Percentiles rank a stretch among this genome's conserved stretches.
phyloP scores from a whole-genome alignment of 2,113 vertebrate species.

The Poeciliopsis retropinna region DNA sequence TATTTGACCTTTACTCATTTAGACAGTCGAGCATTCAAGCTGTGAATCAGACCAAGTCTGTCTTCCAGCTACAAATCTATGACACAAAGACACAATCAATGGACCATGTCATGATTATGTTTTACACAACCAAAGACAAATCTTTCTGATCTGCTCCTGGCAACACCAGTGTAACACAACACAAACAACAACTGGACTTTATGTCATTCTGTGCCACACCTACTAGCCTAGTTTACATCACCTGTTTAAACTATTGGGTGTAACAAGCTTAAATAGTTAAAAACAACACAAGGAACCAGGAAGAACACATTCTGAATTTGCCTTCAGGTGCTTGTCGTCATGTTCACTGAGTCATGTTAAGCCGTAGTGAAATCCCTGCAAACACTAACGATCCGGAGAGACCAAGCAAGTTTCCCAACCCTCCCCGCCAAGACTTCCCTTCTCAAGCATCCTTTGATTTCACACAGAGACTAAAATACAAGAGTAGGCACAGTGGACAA shows the following conservation, averaged over 20 bases:
- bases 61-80: not conserved
- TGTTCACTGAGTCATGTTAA: not conserved
- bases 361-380: conserved; percentile 5
- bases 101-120: conserved; percentile 16
- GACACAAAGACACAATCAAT: not conserved
- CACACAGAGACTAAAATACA: conserved; percentile 75
- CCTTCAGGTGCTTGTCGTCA: not conserved
- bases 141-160: conserved; percentile 23
- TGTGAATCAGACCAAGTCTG: conserved; percentile 14
- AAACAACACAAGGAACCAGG: conserved; percentile 32
- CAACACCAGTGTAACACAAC: conserved; percentile 50
- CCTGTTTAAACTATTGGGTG: conserved; percentile 5
- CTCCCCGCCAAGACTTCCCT: conserved; percentile 48
- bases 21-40: not conserved
- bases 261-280: conserved; percentile 18
- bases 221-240: conserved; percentile 16
- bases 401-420: not conserved
- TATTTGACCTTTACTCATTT: conserved; percentile 30
- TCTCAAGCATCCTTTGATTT: conserved; percentile 72
- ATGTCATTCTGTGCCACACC: conserved; percentile 37
- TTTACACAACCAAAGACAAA: conserved; percentile 22
- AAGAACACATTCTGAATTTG: conserved; percentile 1
- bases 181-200: conserved; percentile 23
- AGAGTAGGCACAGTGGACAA: conserved; percentile 60
- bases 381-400: not conserved